These are phyloP conservation scores for Puma concolor DNA, from an alignment of 2,113 vertebrate species.

Conservation along the genomic window DNA sequence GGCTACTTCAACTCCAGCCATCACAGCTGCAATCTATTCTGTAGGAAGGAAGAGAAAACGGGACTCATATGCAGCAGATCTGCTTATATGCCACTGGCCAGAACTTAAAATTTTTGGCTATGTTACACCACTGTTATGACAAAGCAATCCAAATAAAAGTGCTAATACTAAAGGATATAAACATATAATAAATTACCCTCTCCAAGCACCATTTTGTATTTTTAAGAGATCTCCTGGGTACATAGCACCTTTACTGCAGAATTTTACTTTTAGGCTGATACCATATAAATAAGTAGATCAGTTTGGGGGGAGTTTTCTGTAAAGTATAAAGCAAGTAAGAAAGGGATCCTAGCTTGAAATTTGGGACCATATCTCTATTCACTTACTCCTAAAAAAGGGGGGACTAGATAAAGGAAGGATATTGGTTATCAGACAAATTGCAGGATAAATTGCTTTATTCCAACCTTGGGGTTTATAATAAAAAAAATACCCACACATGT, in stretches of 20 bases:
- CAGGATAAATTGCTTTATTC: not conserved
- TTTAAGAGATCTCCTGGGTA: not conserved
- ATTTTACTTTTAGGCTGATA: not conserved
- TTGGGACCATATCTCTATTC: not conserved
- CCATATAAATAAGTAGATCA: not conserved
- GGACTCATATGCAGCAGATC: not conserved
- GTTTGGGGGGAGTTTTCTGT: not conserved
- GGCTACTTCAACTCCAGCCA: not conserved
- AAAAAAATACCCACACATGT: not conserved
- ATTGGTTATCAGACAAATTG: not conserved
- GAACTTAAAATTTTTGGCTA: not conserved
- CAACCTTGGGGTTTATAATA: not conserved
- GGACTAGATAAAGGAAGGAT: not conserved
- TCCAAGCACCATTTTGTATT: not conserved
- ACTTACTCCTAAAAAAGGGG: not conserved
- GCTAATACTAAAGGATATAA: not conserved
- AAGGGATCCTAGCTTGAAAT: not conserved
- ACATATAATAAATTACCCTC: not conserved
- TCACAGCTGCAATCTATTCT: not conserved
- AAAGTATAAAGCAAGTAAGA: not conserved
- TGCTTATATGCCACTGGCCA: not conserved
- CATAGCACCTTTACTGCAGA: not conserved
- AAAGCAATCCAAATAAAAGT: not conserved
- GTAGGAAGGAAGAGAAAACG: not conserved
- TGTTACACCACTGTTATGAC: not conserved